These are phyloP conservation scores for Datnioides undecimradiatus DNA, from an alignment of 2,113 vertebrate genomes.

Conservation along the genomic window DNA sequence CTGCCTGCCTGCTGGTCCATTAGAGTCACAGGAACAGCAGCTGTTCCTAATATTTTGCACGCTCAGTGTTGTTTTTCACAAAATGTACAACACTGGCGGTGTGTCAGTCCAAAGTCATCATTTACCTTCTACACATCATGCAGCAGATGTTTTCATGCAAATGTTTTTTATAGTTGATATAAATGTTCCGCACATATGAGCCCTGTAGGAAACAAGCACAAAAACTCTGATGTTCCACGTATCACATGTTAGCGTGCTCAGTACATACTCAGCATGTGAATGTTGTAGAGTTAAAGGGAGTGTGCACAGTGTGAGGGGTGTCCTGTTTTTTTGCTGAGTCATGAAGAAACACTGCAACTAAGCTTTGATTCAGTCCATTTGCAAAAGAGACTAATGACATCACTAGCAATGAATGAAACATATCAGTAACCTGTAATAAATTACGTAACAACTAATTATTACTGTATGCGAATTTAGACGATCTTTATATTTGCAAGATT, in stretches of 20 bases:
- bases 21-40: neutral
- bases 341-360: neutral
- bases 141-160: constrained; percentile 8
- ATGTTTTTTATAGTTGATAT: neutral
- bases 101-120: constrained; percentile 2
- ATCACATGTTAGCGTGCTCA: neutral
- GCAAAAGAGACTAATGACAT: neutral
- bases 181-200: constrained; percentile 13
- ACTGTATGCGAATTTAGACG: neutral
- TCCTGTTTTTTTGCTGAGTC: constrained; percentile 26
- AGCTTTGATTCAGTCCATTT: neutral
- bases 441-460: neutral
- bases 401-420: neutral
- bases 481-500: neutral
- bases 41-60: constrained; percentile 3
- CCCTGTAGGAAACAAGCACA: constrained; percentile 5
- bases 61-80: neutral
- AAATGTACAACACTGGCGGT: neutral
- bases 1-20: neutral
- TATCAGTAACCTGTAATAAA: neutral
- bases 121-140: constrained; percentile 19
- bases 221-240: constrained; percentile 1
- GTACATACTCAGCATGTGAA: neutral
- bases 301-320: neutral
- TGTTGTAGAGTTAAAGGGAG: neutral